Evolutionary conservation across 2,113 vertebrate genomes (phyloP).

Genomic region (Vicugna pacos): DNA sequence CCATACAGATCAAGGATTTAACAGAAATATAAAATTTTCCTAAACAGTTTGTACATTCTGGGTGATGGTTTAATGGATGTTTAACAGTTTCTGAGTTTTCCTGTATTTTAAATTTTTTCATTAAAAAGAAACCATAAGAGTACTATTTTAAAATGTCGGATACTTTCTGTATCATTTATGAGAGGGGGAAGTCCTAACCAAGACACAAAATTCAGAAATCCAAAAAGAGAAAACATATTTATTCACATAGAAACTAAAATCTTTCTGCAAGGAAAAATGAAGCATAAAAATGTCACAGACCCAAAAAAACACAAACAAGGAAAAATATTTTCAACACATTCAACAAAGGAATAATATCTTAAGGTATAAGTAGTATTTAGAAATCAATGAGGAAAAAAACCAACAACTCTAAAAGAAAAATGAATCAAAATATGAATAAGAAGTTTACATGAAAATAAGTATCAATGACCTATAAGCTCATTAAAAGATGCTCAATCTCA

Average conservation of each 20-base stretch:
- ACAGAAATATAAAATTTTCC: conserved; percentile 8
- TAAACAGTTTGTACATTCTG: neutral
- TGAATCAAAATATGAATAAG: neutral
- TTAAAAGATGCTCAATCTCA: neutral
- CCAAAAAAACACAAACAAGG: conserved; percentile 13
- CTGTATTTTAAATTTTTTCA: conserved; percentile 28
- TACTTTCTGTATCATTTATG: neutral
- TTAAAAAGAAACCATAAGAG: neutral
- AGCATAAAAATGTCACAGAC: neutral
- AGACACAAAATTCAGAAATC: conserved; percentile 28
- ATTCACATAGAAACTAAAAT: conserved; percentile 30
- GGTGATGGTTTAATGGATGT: neutral
- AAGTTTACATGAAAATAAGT: neutral
- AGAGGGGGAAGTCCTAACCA: conserved; percentile 7
- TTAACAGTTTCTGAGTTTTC: conserved; percentile 25
- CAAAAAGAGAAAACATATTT: neutral
- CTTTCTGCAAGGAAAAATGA: neutral
- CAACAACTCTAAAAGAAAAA: neutral
- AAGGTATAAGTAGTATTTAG: neutral
- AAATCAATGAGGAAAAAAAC: conserved; percentile 3
- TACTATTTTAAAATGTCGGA: neutral
- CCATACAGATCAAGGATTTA: neutral
- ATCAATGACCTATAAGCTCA: neutral
- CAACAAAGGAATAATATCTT: neutral
- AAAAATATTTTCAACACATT: conserved; percentile 12